Conservation (phyloP, 2,888 invertebrate genomes). For the Orthosia incerta region DNA sequence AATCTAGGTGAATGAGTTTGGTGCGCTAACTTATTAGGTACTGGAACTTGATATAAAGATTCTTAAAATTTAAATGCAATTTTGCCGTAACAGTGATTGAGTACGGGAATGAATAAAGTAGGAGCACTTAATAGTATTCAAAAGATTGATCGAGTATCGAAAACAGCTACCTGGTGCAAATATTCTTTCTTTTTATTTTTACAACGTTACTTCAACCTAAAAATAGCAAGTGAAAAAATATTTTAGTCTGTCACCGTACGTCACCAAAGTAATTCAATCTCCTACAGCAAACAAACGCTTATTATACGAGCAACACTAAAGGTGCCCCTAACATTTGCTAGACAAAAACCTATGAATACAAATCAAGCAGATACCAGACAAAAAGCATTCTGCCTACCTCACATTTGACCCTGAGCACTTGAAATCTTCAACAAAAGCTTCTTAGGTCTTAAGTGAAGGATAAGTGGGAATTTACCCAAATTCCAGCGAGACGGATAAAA, state of each 20-base stretch:
- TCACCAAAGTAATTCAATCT: conserved; percentile 9
- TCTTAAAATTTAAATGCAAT: neutral
- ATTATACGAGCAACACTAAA: conserved; percentile 11
- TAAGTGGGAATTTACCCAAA: conserved; percentile 61
- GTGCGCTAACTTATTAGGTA: neutral
- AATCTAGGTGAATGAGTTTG: neutral
- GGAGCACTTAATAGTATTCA: neutral
- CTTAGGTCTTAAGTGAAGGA: conserved; percentile 58
- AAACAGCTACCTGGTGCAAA: too few relatives aligned
- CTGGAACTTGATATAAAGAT: neutral
- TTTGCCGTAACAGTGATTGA: neutral
- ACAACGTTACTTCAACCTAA: neutral
- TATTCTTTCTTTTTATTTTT: too few relatives aligned
- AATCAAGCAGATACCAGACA: conserved; percentile 39
- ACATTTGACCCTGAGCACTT: conserved; percentile 44
- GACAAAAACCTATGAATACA: conserved; percentile 53
- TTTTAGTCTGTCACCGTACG: neutral
- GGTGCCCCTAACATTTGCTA: conserved; percentile 1
- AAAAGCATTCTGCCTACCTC: conserved; percentile 41
- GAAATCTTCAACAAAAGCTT: conserved; percentile 54
- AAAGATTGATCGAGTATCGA: neutral
- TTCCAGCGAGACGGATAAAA: conserved; percentile 50
- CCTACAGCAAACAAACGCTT: neutral
- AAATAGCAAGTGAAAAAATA: neutral
- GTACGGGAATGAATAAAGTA: neutral